Base-by-base conservation (phyloP, 2,797 vertebrate species). In the Sarcophilus harrisii region DNA sequence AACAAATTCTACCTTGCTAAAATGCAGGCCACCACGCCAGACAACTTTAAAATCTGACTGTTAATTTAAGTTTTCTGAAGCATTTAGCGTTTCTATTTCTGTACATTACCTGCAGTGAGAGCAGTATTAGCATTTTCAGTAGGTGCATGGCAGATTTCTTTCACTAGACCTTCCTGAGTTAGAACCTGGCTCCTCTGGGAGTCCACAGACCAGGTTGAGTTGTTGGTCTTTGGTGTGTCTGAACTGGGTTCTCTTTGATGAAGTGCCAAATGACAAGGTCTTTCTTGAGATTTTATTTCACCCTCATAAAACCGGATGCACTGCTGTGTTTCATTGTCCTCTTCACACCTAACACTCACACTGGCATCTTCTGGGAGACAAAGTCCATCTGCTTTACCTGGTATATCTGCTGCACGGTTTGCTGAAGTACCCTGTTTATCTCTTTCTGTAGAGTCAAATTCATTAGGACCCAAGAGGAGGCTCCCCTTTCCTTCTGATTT, bases 21-120 rank as follows among this genome's bases (percentile, higher is more conserved):
- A 98, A 98, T 98, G 98, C 97, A 98, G 95, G 96, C 97, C 98
- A 97, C 93, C 97, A 96, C 96, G 96, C 97, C 97, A 97, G 94
- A 95, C 66, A 98, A 97, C 93, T 98, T 97, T 90, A 97, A 98
- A 96, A 92, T 97, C 97, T 93, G 95, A 91, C 97, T 97, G 97
- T 81, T 98, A 97, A 97, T 92, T 98, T 98, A 96, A 87, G 73
- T 94, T 94, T 98, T 98, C 97, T 96, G 98, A 98, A 95, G 94
- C 91, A 98, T 94, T 98, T 98, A 98, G 97, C 55, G 96, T 98
- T 98, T 99, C 98, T 99, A 98, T 98, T 98, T 99, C 99, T 99
- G 99, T 99, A 99, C 99, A 98, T 99, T 99, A 99, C 99, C 99
- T 99, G 99, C 98, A 99, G 99, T 99, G 98, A 99, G 99, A 98